These are phyloP conservation scores for Chamaea fasciata DNA, from an alignment of 2,113 vertebrate genomes.

Conservation along the genomic window DNA sequence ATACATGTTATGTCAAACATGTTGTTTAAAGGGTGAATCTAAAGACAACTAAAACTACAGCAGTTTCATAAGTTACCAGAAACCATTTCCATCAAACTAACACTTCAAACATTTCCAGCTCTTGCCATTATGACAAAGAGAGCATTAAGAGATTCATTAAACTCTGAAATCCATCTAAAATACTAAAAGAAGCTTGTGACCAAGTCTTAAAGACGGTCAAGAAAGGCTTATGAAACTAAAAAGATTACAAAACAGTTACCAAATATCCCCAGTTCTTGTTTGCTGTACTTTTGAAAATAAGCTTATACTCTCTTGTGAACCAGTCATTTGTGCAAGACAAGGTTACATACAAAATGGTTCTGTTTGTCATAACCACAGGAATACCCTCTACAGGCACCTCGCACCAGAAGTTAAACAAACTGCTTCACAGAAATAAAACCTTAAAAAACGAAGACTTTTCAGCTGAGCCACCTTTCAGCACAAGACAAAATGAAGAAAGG, in stretches of 20 bases:
- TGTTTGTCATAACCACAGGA: neutral
- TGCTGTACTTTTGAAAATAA: neutral
- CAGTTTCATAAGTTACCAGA: neutral
- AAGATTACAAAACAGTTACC: slow-evolving; percentile 25
- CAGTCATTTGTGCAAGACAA: neutral
- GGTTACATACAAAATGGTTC: neutral
- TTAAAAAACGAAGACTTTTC: neutral
- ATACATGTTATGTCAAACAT: neutral
- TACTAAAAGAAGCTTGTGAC: neutral
- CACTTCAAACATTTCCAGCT: neutral
- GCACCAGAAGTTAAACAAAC: neutral
- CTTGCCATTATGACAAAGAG: neutral
- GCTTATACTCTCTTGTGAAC: neutral
- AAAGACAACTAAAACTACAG: neutral
- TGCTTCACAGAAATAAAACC: neutral
- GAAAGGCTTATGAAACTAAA: slow-evolving; percentile 22
- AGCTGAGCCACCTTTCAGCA: neutral
- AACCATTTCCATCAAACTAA: neutral
- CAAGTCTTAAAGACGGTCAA: neutral
- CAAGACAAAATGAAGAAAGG: neutral
- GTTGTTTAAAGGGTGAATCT: neutral
- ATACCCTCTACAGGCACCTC: neutral
- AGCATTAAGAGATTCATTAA: neutral
- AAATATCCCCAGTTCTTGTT: neutral
- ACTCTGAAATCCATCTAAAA: neutral